Evolutionary conservation across 1,140 invertebrate genomes (phyloP).

Genomic region (Physella acuta): DNA sequence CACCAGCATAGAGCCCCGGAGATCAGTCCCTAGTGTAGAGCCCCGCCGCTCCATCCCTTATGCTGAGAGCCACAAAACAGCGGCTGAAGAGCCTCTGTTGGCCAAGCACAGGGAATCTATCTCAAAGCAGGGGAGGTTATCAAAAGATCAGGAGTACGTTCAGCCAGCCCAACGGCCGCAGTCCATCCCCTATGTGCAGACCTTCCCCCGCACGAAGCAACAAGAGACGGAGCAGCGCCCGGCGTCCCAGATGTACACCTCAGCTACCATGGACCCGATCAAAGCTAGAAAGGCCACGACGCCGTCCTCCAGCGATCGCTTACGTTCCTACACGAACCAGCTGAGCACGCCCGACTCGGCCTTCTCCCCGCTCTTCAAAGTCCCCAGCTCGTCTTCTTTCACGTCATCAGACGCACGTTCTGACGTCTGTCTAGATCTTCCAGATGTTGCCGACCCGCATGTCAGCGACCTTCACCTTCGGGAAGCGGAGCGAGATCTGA

Average conservation of each 20-base stretch:
- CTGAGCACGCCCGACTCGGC: background rate
- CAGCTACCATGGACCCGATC: background rate
- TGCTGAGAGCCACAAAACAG: background rate
- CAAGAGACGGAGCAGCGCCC: background rate
- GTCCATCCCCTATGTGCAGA: slow-evolving; percentile 8
- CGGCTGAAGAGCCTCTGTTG: slow-evolving; percentile 6
- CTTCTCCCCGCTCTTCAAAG: slow-evolving; percentile 21
- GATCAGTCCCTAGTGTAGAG: background rate
- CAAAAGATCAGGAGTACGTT: background rate
- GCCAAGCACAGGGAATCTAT: background rate
- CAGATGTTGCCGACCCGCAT: slow-evolving; percentile 24
- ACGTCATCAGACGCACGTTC: slow-evolving; percentile 26
- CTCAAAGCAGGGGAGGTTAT: background rate
- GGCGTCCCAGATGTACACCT: background rate
- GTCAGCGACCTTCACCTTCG: slow-evolving; percentile 14
- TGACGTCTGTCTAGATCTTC: slow-evolving; percentile 31
- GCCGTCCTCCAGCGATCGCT: slow-evolving; percentile 13
- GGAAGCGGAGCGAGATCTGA: slow-evolving; percentile 13
- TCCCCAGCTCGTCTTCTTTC: slow-evolving; percentile 27
- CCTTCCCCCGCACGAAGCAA: slow-evolving; percentile 7
- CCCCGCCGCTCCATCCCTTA: background rate
- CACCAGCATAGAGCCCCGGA: slow-evolving; percentile 13
- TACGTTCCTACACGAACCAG: slow-evolving; percentile 14
- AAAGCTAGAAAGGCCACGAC: background rate
- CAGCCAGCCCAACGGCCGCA: background rate